Base-by-base conservation (phyloP, 2,797 vertebrate genomes). In the Corythornis leucogaster region DNA sequence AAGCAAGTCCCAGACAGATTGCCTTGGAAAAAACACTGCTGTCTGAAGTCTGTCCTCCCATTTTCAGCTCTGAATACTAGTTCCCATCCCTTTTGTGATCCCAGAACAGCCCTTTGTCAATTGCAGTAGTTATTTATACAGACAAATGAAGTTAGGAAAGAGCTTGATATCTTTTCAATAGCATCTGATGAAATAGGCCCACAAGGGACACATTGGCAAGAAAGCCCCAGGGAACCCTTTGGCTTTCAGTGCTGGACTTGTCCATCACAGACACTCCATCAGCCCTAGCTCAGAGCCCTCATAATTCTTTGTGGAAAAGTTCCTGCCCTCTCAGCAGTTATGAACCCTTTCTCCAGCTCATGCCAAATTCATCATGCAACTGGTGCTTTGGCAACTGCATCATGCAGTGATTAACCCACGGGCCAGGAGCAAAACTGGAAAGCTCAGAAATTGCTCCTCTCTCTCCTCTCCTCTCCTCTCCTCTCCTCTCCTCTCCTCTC, bases 121-220 rank as follows among this genome's bases (percentile, higher is more conserved):
- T 12, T 66, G 33, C 33, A 59, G 58, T 35, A 78, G 22, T 87
- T 92, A 87, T 61, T 93, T 90, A 74, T 57, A 45, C 22, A 48
- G 89, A 87, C 33, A 85, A 93, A 92, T 78, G 4, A 85, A 78
- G 31, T 87, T 92, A 92, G 40, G 76, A 93, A 85, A 87, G 81
- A 73, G 46, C 68, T 38, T 87, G 76, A 57, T 90, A 71, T 75
- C 71, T 87, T 94, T 94, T 87, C 80, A 95, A 90, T 89, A 80
- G 53, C 54, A 35, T 90, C 54, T 80, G 69, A 77, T 83, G 54
- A 93, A 95, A 75, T 92, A 54, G 90, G 17, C 40, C 84, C 0
- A 0, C 62, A 80, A 69, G 66, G 76, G 54, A 42, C 38, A 66
- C 10, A 7, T 22, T 75, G 57, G 45, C 5, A 8, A 89, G 64